These are phyloP conservation scores for Cebus imitator DNA, from an alignment of 2,113 vertebrate genomes.

Conservation along the genomic window DNA sequence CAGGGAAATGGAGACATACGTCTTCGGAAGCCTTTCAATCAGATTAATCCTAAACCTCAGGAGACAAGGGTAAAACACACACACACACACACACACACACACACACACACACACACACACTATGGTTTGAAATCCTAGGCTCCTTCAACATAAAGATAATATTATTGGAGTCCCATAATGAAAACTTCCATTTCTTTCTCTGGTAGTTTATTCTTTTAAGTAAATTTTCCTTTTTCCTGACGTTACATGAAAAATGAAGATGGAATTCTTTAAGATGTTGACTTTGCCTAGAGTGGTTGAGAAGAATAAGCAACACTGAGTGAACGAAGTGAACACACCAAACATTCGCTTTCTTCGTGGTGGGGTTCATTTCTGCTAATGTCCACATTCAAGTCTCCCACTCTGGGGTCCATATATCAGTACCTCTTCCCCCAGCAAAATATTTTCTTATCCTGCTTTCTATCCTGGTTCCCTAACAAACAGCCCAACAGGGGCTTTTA, in stretches of 20 bases:
- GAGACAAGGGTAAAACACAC: background rate
- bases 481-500: slow-evolving; percentile 22
- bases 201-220: slow-evolving; percentile 65
- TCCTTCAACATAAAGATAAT: slow-evolving; percentile 39
- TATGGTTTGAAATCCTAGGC: background rate
- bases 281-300: slow-evolving; percentile 35
- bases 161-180: background rate
- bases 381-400: slow-evolving; percentile 14
- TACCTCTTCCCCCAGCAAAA: background rate
- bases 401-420: background rate
- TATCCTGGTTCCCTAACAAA: background rate
- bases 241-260: slow-evolving; percentile 62
- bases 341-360: background rate
- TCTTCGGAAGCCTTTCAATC: background rate
- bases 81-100: no score
- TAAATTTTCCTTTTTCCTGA: slow-evolving; percentile 62
- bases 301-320: slow-evolving; percentile 33
- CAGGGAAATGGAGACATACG: background rate
- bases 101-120: background rate
- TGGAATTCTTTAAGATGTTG: slow-evolving; percentile 24
- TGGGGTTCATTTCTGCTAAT: slow-evolving; percentile 26
- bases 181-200: slow-evolving; percentile 23
- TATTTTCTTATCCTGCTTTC: background rate
- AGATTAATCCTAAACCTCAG: background rate
- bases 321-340: background rate